Evolutionary conservation across 2,113 vertebrate species (phyloP), one percentile per base, ranked within the genome.

Genomic region (Hystrix cristata): DNA sequence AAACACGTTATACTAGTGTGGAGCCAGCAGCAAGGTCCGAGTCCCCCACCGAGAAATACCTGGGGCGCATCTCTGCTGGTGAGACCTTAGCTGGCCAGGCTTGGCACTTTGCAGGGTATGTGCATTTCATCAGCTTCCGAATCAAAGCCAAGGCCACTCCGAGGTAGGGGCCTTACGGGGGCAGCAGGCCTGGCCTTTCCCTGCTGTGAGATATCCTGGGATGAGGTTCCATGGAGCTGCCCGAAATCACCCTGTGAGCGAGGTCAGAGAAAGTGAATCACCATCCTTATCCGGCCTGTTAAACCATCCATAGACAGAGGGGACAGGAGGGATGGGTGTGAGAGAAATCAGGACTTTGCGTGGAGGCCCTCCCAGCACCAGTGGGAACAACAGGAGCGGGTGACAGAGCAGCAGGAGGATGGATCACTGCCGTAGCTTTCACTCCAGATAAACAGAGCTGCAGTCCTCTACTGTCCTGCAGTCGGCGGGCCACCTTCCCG

Each of bases 381-480:
- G 10, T 8, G 2, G 31, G 4, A 38, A 76, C 18, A 1, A 34
- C 25, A 48, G 53, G 15, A 31, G 80, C 5, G 5, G 19, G 53
- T 34, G 18, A 55, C 16, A 34, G 48, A 79, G 9, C 14, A 18
- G 64, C 5, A 1, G 15, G 43, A 8, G 31, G 43, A 27, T 1
- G 15, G 53, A 25, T 15, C 31, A 31, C 3, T 15, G 31, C 51
- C 0, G 27, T 15, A 2, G 16, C 84, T 53, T 23, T 38, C 67
- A 25, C 38, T 38, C 55, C 51, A 21, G 1, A 23, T 15, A 38
- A 13, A 38, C 2, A 34, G 87, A 78, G 31, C 71, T 51, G 71
- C 43, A 51, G 21, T 9, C 25, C 2, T 15, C 55, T 4, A 0
- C 3, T 10, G 71, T 71, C 5, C 0, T 7, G 27, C 0, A 3